Evolutionary conservation across 64 coral and sea anemone genomes (phyloP).

Genomic region (Montipora foliosa): DNA sequence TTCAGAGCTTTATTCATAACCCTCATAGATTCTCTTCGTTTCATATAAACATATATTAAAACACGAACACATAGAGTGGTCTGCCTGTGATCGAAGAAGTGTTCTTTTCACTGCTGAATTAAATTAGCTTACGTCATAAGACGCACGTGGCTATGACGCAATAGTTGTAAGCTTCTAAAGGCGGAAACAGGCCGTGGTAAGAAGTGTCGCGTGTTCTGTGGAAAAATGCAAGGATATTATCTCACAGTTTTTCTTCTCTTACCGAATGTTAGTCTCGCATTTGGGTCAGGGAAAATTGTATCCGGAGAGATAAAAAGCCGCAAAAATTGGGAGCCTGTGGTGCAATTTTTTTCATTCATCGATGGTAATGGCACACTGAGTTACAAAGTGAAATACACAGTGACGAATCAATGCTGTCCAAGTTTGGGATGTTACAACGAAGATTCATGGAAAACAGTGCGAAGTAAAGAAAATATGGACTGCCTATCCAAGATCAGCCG

Average conservation of each 20-base stretch:
- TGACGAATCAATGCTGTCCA: constrained; percentile 71
- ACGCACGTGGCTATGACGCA: neutral
- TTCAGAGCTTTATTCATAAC: too few species aligned
- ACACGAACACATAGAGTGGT: too few species aligned
- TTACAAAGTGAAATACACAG: constrained; percentile 71
- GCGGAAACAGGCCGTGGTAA: too few species aligned
- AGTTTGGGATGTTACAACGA: constrained; percentile 74
- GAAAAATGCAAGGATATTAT: constrained; percentile 6
- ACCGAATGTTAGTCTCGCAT: neutral
- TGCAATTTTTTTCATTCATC: constrained; percentile 59
- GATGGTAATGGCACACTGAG: constrained; percentile 51
- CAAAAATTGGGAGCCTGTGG: constrained; percentile 55
- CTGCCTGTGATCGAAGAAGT: too few species aligned
- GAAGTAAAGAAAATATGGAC: constrained; percentile 53
- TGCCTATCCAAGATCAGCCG: constrained; percentile 62
- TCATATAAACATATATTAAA: too few species aligned
- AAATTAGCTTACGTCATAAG: neutral
- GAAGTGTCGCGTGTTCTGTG: neutral
- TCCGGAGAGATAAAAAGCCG: constrained; percentile 44
- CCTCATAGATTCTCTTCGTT: too few species aligned
- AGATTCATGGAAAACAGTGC: constrained; percentile 59
- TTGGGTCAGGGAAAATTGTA: constrained; percentile 38
- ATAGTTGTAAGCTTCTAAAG: neutral
- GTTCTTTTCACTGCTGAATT: too few species aligned
- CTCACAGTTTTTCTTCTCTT: neutral